A percentile compares a stretch with the other conserved stretches of the same genome.
These are phyloP conservation scores for Labeo calbasu DNA, from an alignment of 2,797 vertebrate species.

Conservation along the genomic window DNA sequence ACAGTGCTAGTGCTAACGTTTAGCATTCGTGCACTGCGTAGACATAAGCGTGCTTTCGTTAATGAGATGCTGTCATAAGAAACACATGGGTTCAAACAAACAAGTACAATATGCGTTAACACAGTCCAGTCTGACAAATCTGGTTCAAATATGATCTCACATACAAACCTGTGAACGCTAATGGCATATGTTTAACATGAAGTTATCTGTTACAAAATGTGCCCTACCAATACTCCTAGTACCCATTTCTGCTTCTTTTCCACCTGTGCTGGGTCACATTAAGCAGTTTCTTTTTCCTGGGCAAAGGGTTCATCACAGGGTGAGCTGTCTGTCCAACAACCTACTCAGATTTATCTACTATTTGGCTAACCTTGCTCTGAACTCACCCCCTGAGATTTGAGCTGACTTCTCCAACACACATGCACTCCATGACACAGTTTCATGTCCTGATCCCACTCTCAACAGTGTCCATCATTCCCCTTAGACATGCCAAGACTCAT, in stretches of 20 bases:
- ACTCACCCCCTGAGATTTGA: constrained; percentile 81
- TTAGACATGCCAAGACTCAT: constrained; percentile 29
- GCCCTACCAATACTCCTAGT: constrained; percentile 30
- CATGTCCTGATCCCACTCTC: constrained; percentile 65
- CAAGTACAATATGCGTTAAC: background rate
- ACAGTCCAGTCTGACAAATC: constrained; percentile 5
- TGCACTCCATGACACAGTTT: constrained; percentile 69
- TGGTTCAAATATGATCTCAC: constrained; percentile 18
- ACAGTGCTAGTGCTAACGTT: background rate
- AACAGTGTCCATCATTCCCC: constrained; percentile 52
- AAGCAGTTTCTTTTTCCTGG: constrained; percentile 80
- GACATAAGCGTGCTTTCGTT: background rate
- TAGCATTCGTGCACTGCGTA: background rate
- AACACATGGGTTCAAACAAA: background rate
- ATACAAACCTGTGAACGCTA: background rate
- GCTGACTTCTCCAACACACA: constrained; percentile 78
- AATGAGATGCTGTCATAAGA: background rate
- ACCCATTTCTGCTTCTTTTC: constrained; percentile 58
- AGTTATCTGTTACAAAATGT: background rate
- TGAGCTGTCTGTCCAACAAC: constrained; percentile 82
- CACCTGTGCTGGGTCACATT: constrained; percentile 78
- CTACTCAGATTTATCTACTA: constrained; percentile 85
- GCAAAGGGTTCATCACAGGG: constrained; percentile 85
- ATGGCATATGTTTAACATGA: background rate
- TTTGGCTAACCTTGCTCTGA: constrained; percentile 92